A percentile compares a stretch with the other conserved stretches of the same genome.
phyloP scores from a whole-genome alignment of 2,113 vertebrate genomes.

The Platysternon megacephalum region DNA sequence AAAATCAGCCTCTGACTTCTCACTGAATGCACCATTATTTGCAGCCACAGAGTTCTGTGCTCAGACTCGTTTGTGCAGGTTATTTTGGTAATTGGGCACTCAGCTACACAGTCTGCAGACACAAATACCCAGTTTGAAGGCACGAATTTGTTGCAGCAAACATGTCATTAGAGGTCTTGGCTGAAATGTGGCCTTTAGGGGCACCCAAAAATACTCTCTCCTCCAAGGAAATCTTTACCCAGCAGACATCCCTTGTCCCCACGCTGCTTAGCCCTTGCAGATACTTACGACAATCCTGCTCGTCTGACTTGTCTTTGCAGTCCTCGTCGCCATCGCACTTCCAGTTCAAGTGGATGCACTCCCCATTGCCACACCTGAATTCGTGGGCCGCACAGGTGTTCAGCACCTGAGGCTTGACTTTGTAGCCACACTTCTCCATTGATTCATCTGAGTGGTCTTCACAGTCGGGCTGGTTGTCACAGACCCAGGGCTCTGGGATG shows the following conservation, averaged over 20 bases:
- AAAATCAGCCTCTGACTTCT: background rate
- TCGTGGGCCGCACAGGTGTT: constrained; percentile 84
- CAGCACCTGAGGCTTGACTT: constrained; percentile 80
- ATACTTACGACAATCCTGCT: constrained; percentile 93
- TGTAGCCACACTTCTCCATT: constrained; percentile 85
- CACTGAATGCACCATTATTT: background rate
- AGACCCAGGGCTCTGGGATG: constrained; percentile 93
- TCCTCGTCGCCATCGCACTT: constrained; percentile 95
- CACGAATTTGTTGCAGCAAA: background rate
- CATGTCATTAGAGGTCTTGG: background rate
- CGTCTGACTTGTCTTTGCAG: constrained; percentile 98
- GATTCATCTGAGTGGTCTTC: constrained; percentile 92
- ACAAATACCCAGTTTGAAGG: background rate
- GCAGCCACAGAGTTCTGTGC: background rate
- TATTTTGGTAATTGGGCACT: background rate
- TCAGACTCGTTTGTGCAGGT: background rate
- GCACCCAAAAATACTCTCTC: background rate
- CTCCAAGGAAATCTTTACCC: background rate
- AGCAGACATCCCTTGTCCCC: background rate
- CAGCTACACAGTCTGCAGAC: background rate
- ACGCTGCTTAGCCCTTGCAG: background rate
- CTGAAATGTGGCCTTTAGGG: background rate
- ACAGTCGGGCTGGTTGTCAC: constrained; percentile 93
- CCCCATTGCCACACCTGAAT: constrained; percentile 92
- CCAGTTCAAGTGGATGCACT: constrained; percentile 95